Conservation (phyloP, 2,888 invertebrate species). For the Cryptus viduatorius region DNA sequence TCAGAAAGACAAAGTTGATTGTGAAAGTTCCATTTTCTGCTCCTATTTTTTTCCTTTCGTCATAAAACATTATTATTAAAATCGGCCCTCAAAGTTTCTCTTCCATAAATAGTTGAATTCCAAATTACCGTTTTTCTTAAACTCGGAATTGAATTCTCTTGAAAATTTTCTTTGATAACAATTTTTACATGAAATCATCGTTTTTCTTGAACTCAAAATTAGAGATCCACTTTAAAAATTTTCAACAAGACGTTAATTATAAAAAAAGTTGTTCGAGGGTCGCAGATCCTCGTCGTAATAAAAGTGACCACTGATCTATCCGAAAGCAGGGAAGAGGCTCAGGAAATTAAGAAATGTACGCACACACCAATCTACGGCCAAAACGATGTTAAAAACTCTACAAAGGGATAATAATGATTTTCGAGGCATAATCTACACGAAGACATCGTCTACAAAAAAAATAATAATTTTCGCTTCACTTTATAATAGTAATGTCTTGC, state of each 20-base stretch:
- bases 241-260: neutral
- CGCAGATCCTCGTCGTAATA: neutral
- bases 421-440: slow-evolving; percentile 20
- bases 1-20: too few relatives aligned
- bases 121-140: too few relatives aligned
- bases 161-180: too few relatives aligned
- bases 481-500: neutral
- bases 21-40: too few relatives aligned
- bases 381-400: neutral
- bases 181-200: too few relatives aligned
- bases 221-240: neutral
- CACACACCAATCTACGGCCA: slow-evolving; percentile 78
- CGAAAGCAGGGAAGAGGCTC: slow-evolving; percentile 38
- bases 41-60: too few relatives aligned
- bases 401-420: neutral
- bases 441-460: slow-evolving; percentile 15
- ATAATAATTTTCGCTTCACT: neutral
- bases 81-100: too few relatives aligned
- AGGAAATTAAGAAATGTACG: slow-evolving; percentile 79
- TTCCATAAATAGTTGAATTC: too few relatives aligned
- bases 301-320: neutral
- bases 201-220: too few relatives aligned
- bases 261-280: neutral
- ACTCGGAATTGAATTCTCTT: too few relatives aligned
- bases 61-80: too few relatives aligned